Base-by-base conservation (phyloP, 2,113 vertebrate species). In the Cyprinodon tularosa region DNA sequence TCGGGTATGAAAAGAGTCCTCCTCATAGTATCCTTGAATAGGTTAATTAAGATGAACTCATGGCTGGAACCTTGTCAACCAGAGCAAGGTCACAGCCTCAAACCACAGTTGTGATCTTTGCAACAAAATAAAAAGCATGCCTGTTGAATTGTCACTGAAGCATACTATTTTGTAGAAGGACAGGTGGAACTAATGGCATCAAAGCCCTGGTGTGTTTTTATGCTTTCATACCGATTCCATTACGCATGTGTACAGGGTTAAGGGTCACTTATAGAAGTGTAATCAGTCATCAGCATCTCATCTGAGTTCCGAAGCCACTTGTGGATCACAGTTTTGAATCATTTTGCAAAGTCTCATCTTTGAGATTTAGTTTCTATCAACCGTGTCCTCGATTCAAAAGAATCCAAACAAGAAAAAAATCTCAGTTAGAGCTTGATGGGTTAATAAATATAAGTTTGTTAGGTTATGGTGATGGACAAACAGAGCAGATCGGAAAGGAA, bases 11-110 rank as follows among this genome's bases (percentile, higher is more conserved):
- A 74, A 81, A 59, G 44, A 70, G 62, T 60, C 67, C 42, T 12
- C 11, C 20, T 67, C 36, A 67, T 45, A 8, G 72, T 48, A 12
- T 68, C 66, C 72, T 86, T 83, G 76, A 53, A 17, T 50, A 4
- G 47, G 9, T 45, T 66, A 42, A 48, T 65, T 12, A 62, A 72
- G 6, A 4, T n/a, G 10, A 71, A 79, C 17, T 36, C 4, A 4
- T 12, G 22, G 29, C 3, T 5, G 15, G 37, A 83, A 74, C 20
- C 0, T 37, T 73, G 76, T 77, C 44, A 79, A 48, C 37, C 12
- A 42, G 3, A 3, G 20, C 44, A 38, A 4, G 70, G 62, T 57
- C 20, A 42, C 37, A 59, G 29, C 8, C n/a, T 60, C 9, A 29
- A 22, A 17, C 48, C 6, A 4, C 37, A 29, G 39, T 7, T 1